phyloP scores from a whole-genome alignment of 2,113 vertebrate species.

The Xiphophorus hellerii region DNA sequence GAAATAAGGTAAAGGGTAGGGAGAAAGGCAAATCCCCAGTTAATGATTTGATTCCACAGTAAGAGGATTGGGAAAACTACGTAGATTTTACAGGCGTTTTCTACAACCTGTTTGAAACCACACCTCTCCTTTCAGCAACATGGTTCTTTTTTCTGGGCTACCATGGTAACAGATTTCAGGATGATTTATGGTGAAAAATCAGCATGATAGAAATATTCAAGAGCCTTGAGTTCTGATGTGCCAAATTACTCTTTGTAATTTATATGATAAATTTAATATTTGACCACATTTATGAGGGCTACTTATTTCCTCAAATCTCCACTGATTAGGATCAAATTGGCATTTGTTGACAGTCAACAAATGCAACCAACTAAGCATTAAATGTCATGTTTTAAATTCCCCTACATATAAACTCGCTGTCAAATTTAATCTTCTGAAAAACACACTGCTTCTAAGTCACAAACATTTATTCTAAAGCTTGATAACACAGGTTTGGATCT shows the following conservation, averaged over 20 bases:
- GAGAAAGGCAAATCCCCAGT: no score
- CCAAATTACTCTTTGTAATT: no score
- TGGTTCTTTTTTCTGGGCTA: neutral
- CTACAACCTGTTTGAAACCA: no score
- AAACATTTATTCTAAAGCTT: neutral
- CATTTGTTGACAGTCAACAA: neutral
- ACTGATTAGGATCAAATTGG: neutral
- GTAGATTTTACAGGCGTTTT: neutral
- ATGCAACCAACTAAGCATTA: neutral
- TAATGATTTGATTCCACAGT: no score
- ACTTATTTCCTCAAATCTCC: no score
- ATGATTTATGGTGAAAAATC: neutral
- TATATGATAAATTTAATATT: no score
- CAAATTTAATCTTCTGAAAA: neutral
- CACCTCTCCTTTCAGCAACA: neutral
- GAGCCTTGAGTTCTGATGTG: no score
- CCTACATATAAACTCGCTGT: neutral
- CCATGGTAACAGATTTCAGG: neutral
- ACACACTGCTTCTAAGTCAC: neutral
- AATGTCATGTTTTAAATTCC: neutral
- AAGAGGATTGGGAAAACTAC: no score
- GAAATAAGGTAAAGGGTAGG: no score
- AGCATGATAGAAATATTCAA: neutral
- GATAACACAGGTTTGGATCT: constrained; percentile 1
- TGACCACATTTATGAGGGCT: no score